These are phyloP conservation scores for Ashinkailepas kermadecensis DNA, from an alignment of 2,888 invertebrate genomes.

Conservation along the genomic window DNA sequence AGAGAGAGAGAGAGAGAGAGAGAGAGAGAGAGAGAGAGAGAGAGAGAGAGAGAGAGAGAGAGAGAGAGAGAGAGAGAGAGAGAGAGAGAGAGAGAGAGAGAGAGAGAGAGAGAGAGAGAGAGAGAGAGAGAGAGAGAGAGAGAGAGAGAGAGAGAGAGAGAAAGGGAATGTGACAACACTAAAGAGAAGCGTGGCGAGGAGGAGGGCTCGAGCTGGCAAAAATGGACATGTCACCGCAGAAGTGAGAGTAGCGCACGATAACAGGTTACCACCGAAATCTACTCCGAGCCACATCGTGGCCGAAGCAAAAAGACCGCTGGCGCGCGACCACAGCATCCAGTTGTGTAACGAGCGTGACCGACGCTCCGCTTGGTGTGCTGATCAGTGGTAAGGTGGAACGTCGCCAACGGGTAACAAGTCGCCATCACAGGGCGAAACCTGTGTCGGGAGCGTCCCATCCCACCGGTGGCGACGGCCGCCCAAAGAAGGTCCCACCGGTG, in stretches of 20 bases:
- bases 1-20: not conserved
- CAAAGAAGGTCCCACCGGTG: too few relatives aligned
- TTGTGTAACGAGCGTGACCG: not conserved
- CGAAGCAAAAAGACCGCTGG: not conserved
- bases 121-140: not conserved
- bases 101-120: not conserved
- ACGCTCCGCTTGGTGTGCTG: not conserved
- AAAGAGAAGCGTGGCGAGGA: not conserved
- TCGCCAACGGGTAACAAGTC: too few relatives aligned
- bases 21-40: not conserved
- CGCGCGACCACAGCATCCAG: not conserved
- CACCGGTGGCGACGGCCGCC: too few relatives aligned
- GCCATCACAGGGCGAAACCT: too few relatives aligned
- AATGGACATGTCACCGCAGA: not conserved
- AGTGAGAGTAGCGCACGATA: slow-evolving; percentile 6
- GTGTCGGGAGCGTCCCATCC: too few relatives aligned
- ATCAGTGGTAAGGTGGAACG: too few relatives aligned
- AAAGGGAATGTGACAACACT: not conserved
- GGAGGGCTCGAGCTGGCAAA: not conserved
- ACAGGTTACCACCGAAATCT: not conserved
- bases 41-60: not conserved
- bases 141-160: not conserved
- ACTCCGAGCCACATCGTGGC: not conserved
- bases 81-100: not conserved
- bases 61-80: not conserved